phyloP scores from a whole-genome alignment of 2,797 vertebrate species.

The Girardinus metallicus region DNA sequence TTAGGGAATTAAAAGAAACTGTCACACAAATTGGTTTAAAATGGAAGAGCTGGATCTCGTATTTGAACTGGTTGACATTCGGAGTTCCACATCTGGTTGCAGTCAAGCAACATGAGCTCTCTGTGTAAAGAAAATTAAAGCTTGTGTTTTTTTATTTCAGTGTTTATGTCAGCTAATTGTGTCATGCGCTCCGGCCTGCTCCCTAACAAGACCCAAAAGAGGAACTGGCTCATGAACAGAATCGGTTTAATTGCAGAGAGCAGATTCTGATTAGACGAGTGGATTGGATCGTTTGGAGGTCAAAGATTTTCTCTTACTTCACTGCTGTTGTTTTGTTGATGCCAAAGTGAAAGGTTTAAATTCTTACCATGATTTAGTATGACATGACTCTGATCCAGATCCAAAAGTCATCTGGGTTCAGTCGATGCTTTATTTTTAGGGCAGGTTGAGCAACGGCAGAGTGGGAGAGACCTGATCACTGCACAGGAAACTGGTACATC shows the following conservation, averaged over 20 bases:
- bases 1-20: not conserved
- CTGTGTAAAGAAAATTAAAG: constrained; percentile 1
- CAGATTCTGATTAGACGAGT: not conserved
- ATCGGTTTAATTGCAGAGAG: not conserved
- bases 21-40: not conserved
- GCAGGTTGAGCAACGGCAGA: not conserved
- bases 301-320: not conserved
- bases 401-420: constrained; percentile 1
- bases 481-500: not conserved
- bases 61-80: not conserved
- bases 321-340: not conserved
- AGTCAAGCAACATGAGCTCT: constrained; percentile 4
- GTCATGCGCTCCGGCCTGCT: not conserved
- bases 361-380: not conserved
- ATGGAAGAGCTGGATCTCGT: not conserved
- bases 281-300: not conserved
- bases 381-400: not conserved
- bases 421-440: not conserved
- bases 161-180: constrained; percentile 5
- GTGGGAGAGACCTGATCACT: not conserved
- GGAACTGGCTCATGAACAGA: not conserved
- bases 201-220: not conserved
- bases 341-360: not conserved
- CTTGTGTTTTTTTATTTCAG: not conserved
- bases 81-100: not conserved